Base-by-base conservation (phyloP, 2,113 vertebrate genomes). In the Pedionomus torquatus region DNA sequence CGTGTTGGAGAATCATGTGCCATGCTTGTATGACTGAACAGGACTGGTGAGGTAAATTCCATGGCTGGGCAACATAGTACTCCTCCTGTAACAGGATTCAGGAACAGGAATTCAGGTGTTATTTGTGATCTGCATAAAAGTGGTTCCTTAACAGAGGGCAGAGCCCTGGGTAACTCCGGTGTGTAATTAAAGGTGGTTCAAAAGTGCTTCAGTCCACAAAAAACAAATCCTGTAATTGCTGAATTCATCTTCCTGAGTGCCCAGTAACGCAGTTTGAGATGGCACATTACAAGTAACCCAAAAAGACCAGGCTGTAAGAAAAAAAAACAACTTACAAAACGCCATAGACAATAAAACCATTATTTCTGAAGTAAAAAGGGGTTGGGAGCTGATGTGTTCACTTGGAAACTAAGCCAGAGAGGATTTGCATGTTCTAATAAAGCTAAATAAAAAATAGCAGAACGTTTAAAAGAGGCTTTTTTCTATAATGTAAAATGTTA, bases 391-490 rank as follows among this genome's bases (percentile, higher is more conserved):
- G 64, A 81, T 81, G 63, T 61, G 44, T 82, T 87, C 74, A 16
- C 35, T 92, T 89, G 54, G 81, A 78, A 94, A 76, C 66, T 83
- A 95, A 96, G 54, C 74, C 77, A 77, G 37, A 30, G 37, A 87
- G 84, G 91, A 92, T 95, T 95, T 94, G 41, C 48, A 3, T 80
- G 78, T 83, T 61, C 37, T 89, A 89, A 92, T 94, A 89, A 93
- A 93, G 93, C 77, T 81, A 94, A 87, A 83, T 87, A 39, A 87
- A 96, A 87, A 94, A 43, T 41, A 92, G 70, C 43, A 91, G 44
- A 93, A 80, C 33, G 76, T 90, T 89, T 94, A 72, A 95, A 96
- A 96, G 91, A 77, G 95, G 96, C 80, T 97, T 96, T 95, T 93
- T 96, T 84, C 61, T 97, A 2, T 63, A 95, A 80, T 51, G 24